Evolutionary conservation across 2,888 invertebrate genomes (phyloP).

Genomic region (Xylocampa areola): DNA sequence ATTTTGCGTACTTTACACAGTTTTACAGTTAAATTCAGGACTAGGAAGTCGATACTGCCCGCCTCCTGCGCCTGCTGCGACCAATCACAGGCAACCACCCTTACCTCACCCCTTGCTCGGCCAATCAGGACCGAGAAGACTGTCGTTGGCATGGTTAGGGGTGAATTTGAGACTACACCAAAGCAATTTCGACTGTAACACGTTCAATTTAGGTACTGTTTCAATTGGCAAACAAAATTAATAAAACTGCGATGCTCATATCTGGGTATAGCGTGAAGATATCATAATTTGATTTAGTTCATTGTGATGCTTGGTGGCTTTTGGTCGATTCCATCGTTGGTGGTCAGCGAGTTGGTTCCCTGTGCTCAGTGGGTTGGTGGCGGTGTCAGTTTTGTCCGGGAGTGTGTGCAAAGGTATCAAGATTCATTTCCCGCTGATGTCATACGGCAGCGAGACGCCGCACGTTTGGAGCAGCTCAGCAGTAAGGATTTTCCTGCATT

Average conservation of each 20-base stretch:
- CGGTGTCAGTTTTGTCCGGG: conserved; percentile 63
- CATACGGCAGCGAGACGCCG: conserved; percentile 88
- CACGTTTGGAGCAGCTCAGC: conserved; percentile 88
- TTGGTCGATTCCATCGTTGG: conserved; percentile 45
- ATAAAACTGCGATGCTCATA: conserved; percentile 72
- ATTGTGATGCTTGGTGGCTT: conserved; percentile 60
- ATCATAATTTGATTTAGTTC: conserved; percentile 83
- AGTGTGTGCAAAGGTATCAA: conserved; percentile 80
- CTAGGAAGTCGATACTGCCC: conserved; percentile 72
- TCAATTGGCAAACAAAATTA: conserved; percentile 63
- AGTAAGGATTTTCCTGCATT: conserved; percentile 65
- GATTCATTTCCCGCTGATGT: conserved; percentile 90
- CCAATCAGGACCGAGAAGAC: conserved; percentile 81
- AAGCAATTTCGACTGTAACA: conserved; percentile 43
- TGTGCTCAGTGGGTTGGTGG: conserved; percentile 34
- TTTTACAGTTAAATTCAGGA: conserved; percentile 60
- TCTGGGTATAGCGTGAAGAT: conserved; percentile 69
- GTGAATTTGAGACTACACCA: conserved; percentile 46
- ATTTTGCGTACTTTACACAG: conserved; percentile 14
- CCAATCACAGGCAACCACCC: conserved; percentile 78
- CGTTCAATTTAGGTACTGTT: conserved; percentile 25
- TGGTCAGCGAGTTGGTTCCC: conserved; percentile 9
- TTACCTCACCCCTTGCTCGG: conserved; percentile 65
- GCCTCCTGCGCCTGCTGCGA: conserved; percentile 77
- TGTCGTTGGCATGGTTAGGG: conserved; percentile 74